A percentile compares a stretch with the other conserved stretches of the same genome.
Conservation (phyloP, 1,140 invertebrate genomes). For the Idris sp. region DNA sequence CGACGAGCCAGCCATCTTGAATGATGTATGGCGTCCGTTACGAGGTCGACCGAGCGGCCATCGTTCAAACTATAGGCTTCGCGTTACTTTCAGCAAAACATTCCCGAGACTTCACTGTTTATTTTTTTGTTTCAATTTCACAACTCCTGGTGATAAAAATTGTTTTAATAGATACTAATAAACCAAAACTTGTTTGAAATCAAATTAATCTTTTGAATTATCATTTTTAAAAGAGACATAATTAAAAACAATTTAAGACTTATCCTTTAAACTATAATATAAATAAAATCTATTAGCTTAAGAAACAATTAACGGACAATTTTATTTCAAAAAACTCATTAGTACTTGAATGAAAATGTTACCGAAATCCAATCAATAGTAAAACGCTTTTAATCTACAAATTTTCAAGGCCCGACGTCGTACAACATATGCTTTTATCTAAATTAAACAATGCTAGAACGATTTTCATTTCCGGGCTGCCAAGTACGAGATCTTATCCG, state of each 20-base stretch:
- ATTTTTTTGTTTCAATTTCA: constrained; percentile 41
- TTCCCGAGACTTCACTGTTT: constrained; percentile 31
- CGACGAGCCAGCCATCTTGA: constrained; percentile 77
- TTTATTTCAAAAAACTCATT: too few relatives aligned
- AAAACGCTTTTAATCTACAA: constrained; percentile 18
- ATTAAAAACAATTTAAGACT: too few relatives aligned
- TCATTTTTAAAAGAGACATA: too few relatives aligned
- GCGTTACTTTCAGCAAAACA: constrained; percentile 52
- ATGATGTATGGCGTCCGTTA: constrained; percentile 80
- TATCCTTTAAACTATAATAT: too few relatives aligned
- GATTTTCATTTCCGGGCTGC: constrained; percentile 80
- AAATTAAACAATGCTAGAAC: constrained; percentile 80
- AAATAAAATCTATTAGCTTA: too few relatives aligned
- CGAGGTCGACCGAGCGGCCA: constrained; percentile 77
- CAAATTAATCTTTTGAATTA: too few relatives aligned
- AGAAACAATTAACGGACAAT: too few relatives aligned
- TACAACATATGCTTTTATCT: constrained; percentile 81
- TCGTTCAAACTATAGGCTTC: constrained; percentile 73
- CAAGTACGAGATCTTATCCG: constrained; percentile 78
- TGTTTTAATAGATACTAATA: constrained; percentile 26
- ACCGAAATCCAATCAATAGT: too few relatives aligned
- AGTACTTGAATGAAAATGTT: too few relatives aligned
- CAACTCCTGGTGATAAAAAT: too few relatives aligned
- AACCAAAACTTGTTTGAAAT: too few relatives aligned
- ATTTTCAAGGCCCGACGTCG: constrained; percentile 41